Conservation (phyloP, 2,797 vertebrate genomes). For the Spondyliosoma cantharus region DNA sequence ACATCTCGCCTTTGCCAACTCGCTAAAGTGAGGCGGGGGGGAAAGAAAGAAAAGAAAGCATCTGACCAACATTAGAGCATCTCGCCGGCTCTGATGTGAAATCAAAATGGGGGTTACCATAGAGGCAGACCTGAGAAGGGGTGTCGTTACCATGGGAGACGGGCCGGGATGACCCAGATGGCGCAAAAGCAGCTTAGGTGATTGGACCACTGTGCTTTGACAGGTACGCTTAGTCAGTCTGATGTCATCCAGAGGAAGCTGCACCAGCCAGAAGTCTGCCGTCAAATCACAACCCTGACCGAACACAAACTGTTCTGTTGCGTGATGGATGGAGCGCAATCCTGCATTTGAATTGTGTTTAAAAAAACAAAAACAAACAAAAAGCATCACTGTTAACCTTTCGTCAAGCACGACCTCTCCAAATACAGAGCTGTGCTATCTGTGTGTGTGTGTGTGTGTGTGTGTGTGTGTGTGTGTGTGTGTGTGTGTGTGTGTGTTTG, state of each 20-base stretch:
- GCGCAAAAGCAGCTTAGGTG: constrained; percentile 61
- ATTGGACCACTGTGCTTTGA: constrained; percentile 44
- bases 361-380: neutral
- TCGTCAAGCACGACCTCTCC: constrained; percentile 27
- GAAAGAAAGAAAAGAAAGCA: constrained; percentile 7
- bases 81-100: constrained; percentile 40
- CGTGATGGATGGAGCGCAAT: neutral
- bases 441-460: constrained; percentile 27
- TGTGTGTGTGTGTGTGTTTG: constrained; percentile 36
- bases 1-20: constrained; percentile 13
- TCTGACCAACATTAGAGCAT: constrained; percentile 28
- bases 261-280: constrained; percentile 29
- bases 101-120: constrained; percentile 66
- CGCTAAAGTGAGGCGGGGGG: constrained; percentile 1
- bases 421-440: constrained; percentile 21
- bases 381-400: constrained; percentile 25
- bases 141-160: constrained; percentile 72
- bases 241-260: constrained; percentile 21
- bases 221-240: constrained; percentile 36
- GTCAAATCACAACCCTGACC: constrained; percentile 7
- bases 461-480: constrained; percentile 27
- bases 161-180: constrained; percentile 67
- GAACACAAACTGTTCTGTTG: constrained; percentile 6
- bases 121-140: constrained; percentile 54
- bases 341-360: neutral